Conservation (phyloP, 1,140 invertebrate species). For the Melitaea cinxia region DNA sequence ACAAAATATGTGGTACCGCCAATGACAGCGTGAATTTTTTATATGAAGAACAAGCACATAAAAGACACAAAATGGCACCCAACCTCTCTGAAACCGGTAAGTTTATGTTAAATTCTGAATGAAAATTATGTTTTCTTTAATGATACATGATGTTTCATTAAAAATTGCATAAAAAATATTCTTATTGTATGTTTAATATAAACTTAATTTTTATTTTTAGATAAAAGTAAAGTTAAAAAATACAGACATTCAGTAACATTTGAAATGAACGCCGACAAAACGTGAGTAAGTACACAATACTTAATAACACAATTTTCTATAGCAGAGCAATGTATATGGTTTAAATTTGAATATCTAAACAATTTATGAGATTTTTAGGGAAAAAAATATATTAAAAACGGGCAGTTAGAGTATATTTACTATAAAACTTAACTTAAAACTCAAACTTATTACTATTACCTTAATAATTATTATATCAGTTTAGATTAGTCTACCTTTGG, state of each 20-base stretch:
- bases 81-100: constrained; percentile 4
- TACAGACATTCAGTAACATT: constrained; percentile 36
- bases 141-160: too few species aligned
- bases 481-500: too few species aligned
- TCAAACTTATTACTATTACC: too few species aligned
- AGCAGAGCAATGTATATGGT: background rate
- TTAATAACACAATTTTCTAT: background rate
- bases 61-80: constrained; percentile 1
- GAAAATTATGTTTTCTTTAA: background rate
- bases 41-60: background rate
- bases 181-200: background rate
- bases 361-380: too few species aligned
- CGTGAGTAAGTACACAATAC: constrained; percentile 71
- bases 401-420: too few species aligned
- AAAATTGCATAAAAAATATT: too few species aligned
- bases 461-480: too few species aligned
- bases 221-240: constrained; percentile 41
- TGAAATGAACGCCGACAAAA: constrained; percentile 59
- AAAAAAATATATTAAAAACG: too few species aligned
- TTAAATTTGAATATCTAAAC: too few species aligned
- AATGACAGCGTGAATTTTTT: constrained; percentile 1
- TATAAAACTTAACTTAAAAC: too few species aligned
- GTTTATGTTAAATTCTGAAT: background rate
- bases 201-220: constrained; percentile 36
- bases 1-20: constrained; percentile 14